Conservation (phyloP, 2,113 vertebrate genomes). For the Felis catus region F.catus_Fca126_mat1.0 CM031427.1:31037501-31038000, state of each 20-base stretch:
- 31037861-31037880: not conserved
- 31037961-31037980: not conserved
- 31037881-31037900: not conserved
- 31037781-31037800: not conserved
- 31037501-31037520: not conserved
- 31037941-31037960: not conserved
- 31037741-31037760: not conserved
- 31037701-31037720: too few relatives aligned
- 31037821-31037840: not conserved
- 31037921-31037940: not conserved
- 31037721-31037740: too few relatives aligned
- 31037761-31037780: not conserved
- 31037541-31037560: not conserved
- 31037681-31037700: not conserved
- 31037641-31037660: not conserved
- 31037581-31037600: not conserved
- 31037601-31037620: not conserved
- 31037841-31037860: not conserved
- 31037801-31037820: not conserved
- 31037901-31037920: not conserved
- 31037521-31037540: not conserved
- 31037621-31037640: not conserved
- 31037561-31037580: not conserved
- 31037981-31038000: not conserved
- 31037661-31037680: fast-evolving